Base-by-base conservation (phyloP, 1,140 invertebrate species). In the Saxidomus purpurata region DNA sequence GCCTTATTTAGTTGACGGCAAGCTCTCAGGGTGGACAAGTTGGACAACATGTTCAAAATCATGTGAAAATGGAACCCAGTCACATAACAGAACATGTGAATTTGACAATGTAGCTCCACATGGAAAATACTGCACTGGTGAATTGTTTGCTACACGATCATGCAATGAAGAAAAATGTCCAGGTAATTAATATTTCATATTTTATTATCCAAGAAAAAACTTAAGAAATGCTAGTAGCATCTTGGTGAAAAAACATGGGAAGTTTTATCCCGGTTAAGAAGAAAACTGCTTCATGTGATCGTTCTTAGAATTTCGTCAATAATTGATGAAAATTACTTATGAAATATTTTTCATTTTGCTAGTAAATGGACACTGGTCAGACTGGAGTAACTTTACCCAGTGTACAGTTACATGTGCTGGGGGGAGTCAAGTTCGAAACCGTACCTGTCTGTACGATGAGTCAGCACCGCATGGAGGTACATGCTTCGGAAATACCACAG, bases 341-440 rank as follows among this genome's bases (percentile, higher is more conserved):
- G n/a, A n/a, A n/a, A n/a, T n/a, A n/a, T n/a, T n/a, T n/a, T n/a
- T n/a, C n/a, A n/a, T 28, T n/a, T 19, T 38, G 0, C 22, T 28
- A 89, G 87, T 89, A 13, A 85, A 93, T 89, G 94, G 94, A 55
- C 71, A 84, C 13, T 95, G 94, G 94, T 89, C 92, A 34, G 22
- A 85, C 17, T 95, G 94, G 94, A 81, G 83, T 31, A 61, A 63
- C 1, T 95, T 92, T 89, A 74, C 80, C 0, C 19, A 36, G 6
- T 94, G 93, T 83, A 93, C 91, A 71, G 84, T 77, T 59, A 69
- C 90, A 0, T 94, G 93, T 90, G 91, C 88, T n/a, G 82, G 87
- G 47, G 94, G 94, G 6, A 76, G 80, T 2, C 89, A 91, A 43
- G 80, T 89, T 38, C 52, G 93, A 71, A 83, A 86, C 61, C 76